Percentiles rank a stretch among this genome's conserved stretches.
These are phyloP conservation scores for Macquaria ambigua DNA, from an alignment of 2,113 vertebrate genomes.

Conservation along the genomic window DNA sequence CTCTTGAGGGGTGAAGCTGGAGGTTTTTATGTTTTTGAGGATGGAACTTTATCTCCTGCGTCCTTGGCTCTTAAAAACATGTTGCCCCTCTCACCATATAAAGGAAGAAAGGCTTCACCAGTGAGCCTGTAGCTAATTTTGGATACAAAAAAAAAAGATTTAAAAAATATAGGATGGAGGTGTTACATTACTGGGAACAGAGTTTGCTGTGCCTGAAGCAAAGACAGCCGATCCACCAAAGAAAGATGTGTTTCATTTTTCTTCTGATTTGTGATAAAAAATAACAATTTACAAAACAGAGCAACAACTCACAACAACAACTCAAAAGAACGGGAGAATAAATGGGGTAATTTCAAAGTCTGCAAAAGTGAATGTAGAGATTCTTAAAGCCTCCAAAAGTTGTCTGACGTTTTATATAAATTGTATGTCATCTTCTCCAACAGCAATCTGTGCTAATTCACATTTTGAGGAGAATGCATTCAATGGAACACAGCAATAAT, in stretches of 20 bases:
- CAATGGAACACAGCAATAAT: too few species aligned
- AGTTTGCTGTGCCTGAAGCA: too few species aligned
- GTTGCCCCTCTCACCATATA: not conserved
- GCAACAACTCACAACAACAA: not conserved
- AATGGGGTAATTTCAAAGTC: too few species aligned
- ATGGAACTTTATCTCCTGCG: not conserved
- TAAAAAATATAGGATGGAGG: not conserved
- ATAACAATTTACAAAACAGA: not conserved
- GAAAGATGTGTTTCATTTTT: not conserved
- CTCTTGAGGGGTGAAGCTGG: not conserved
- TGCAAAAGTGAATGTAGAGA: too few species aligned
- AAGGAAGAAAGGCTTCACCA: not conserved
- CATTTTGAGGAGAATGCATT: too few species aligned
- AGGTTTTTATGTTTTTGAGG: constrained; percentile 3
- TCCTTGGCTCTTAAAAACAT: not conserved
- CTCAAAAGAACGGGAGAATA: too few species aligned
- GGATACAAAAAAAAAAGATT: not conserved
- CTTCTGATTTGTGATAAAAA: not conserved
- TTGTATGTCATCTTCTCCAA: not conserved
- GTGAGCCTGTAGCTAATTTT: not conserved
- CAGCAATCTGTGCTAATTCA: too few species aligned
- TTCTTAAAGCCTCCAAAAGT: not conserved
- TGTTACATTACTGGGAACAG: not conserved
- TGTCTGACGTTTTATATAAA: not conserved
- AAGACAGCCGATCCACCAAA: not conserved